Percentiles rank a stretch among this genome's conserved stretches.
Evolutionary conservation across 2,113 vertebrate species (phyloP).

Genomic region (Hemiscyllium ocellatum): DNA sequence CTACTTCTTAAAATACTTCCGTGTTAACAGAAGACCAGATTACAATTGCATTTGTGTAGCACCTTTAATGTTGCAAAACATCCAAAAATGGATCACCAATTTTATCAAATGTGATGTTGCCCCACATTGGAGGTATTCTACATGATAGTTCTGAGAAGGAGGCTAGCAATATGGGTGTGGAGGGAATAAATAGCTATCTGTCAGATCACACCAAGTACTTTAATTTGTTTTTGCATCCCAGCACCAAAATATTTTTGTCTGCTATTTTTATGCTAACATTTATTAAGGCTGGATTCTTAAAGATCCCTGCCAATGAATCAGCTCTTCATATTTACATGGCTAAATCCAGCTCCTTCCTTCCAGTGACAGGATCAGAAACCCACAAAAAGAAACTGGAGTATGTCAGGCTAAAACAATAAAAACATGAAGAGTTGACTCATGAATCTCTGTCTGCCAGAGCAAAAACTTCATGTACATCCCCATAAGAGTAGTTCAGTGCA

Average conservation of each 20-base stretch:
- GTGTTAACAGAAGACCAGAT: not conserved
- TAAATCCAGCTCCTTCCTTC: not conserved
- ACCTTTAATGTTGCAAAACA: not conserved
- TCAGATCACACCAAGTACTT: not conserved
- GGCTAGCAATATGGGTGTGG: not conserved
- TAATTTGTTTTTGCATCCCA: not conserved
- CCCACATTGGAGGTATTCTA: not conserved
- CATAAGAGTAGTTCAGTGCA: not conserved
- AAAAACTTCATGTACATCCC: not conserved
- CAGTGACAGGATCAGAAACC: not conserved
- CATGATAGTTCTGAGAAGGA: not conserved
- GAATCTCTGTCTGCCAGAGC: not conserved
- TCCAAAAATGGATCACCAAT: not conserved
- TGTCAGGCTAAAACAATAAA: not conserved
- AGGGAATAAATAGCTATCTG: not conserved
- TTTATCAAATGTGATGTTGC: not conserved
- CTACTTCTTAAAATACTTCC: not conserved
- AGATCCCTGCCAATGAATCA: not conserved
- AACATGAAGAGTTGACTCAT: not conserved
- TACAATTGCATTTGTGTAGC: not conserved
- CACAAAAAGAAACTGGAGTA: not conserved
- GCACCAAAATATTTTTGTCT: not conserved
- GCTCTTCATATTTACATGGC: not conserved
- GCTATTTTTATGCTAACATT: not conserved
- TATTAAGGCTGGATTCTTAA: not conserved